Evolutionary conservation across 2,888 invertebrate genomes (phyloP).

Genomic region (Notocelia uddmanniana): DNA sequence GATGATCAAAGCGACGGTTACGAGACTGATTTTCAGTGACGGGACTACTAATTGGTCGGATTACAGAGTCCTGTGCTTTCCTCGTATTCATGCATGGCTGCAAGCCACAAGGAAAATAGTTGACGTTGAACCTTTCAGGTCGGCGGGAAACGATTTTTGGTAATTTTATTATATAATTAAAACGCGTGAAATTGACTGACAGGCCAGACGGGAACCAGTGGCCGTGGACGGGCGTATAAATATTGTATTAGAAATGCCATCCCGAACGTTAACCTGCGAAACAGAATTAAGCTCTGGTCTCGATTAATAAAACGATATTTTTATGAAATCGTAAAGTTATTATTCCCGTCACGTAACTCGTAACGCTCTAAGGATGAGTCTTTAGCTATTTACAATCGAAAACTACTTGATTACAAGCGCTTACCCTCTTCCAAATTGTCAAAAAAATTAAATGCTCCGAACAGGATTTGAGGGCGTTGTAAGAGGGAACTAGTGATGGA

Average conservation of each 20-base stretch:
- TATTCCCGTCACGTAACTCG: background rate
- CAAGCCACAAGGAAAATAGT: constrained; percentile 49
- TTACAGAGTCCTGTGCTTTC: constrained; percentile 64
- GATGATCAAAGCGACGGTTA: constrained; percentile 74
- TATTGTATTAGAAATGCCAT: constrained; percentile 37
- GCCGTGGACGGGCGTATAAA: constrained; percentile 18
- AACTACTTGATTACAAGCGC: constrained; percentile 7
- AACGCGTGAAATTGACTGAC: constrained; percentile 39
- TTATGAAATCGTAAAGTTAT: background rate
- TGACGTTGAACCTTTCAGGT: constrained; percentile 14
- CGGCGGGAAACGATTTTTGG: constrained; percentile 37
- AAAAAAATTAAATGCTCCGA: too few relatives aligned
- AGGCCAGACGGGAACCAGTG: constrained; percentile 30
- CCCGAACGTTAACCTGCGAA: constrained; percentile 30
- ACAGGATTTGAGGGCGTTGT: too few relatives aligned
- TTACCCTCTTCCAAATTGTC: constrained; percentile 17
- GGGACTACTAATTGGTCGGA: constrained; percentile 75
- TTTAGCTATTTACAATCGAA: background rate
- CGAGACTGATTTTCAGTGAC: constrained; percentile 68
- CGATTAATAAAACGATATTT: background rate
- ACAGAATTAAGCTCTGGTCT: constrained; percentile 9
- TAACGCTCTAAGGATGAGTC: background rate
- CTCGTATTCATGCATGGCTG: constrained; percentile 28
- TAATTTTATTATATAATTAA: constrained; percentile 41
- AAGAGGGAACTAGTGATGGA: too few relatives aligned